These are phyloP conservation scores for Drosophila fuyamai DNA, from an alignment of 1,140 invertebrate species.

Conservation along the genomic window DNA sequence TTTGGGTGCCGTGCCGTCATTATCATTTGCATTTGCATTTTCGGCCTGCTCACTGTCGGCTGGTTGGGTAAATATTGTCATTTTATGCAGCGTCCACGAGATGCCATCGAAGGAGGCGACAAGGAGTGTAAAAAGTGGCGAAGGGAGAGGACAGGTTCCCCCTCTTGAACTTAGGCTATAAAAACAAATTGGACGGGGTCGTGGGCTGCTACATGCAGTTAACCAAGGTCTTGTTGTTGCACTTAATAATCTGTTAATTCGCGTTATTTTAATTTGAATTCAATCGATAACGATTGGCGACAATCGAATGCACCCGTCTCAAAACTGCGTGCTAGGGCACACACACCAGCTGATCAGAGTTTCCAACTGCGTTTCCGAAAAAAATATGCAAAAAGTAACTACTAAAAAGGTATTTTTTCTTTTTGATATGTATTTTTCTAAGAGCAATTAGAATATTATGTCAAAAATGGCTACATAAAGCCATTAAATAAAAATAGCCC, in stretches of 20 bases:
- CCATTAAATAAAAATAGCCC: background rate
- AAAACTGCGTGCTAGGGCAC: background rate
- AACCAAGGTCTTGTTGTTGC: background rate
- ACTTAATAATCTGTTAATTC: background rate
- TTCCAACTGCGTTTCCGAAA: background rate
- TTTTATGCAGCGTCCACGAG: slow-evolving; percentile 46
- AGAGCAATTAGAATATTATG: too few species aligned
- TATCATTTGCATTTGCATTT: slow-evolving; percentile 78
- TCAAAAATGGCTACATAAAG: too few species aligned
- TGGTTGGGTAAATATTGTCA: slow-evolving; percentile 45
- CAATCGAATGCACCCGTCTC: slow-evolving; percentile 5
- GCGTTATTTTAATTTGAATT: slow-evolving; percentile 12
- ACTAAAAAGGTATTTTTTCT: background rate
- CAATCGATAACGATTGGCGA: slow-evolving; percentile 4
- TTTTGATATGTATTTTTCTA: background rate
- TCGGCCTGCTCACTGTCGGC: slow-evolving; percentile 30
- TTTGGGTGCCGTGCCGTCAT: slow-evolving; percentile 56
- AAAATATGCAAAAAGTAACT: background rate
- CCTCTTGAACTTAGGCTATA: slow-evolving; percentile 9
- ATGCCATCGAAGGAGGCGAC: slow-evolving; percentile 20
- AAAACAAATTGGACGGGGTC: slow-evolving; percentile 15
- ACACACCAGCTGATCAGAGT: background rate
- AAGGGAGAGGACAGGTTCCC: background rate
- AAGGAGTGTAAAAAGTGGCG: background rate
- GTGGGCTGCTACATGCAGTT: background rate